Conservation (phyloP, 2,113 vertebrate species). For the Diphyllodes magnificus region DNA sequence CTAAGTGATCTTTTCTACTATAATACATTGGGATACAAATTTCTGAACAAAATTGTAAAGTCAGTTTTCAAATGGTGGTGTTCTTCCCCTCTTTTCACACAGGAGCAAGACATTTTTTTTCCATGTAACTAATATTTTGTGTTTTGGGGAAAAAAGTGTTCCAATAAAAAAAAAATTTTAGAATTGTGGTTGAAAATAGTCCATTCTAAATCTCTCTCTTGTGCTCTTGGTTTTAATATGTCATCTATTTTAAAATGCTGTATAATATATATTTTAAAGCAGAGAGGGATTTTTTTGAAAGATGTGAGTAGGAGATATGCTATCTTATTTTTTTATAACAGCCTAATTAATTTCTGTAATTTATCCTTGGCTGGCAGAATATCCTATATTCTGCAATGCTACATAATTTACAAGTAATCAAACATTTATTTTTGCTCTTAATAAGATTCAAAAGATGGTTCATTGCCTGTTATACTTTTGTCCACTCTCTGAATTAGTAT, state of each 20-base stretch:
- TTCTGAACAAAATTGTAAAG: not conserved
- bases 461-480: not conserved
- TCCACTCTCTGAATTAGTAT: not conserved
- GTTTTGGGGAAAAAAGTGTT: not conserved
- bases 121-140: not conserved
- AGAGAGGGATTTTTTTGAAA: fast-evolving
- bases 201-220: not conserved
- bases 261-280: not conserved
- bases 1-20: not conserved
- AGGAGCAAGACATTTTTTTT: not conserved
- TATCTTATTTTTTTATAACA: not conserved
- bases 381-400: not conserved
- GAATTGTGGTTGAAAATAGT: not conserved
- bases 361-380: not conserved
- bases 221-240: not conserved
- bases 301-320: not conserved
- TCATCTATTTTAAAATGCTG: not conserved
- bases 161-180: not conserved
- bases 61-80: not conserved
- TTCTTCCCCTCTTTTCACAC: not conserved
- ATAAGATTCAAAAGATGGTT: not conserved
- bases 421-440: not conserved
- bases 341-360: not conserved
- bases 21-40: not conserved
- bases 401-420: not conserved